Evolutionary conservation across 2,888 invertebrate genomes (phyloP).

Genomic region (Caenorhabditis uteleia): DNA sequence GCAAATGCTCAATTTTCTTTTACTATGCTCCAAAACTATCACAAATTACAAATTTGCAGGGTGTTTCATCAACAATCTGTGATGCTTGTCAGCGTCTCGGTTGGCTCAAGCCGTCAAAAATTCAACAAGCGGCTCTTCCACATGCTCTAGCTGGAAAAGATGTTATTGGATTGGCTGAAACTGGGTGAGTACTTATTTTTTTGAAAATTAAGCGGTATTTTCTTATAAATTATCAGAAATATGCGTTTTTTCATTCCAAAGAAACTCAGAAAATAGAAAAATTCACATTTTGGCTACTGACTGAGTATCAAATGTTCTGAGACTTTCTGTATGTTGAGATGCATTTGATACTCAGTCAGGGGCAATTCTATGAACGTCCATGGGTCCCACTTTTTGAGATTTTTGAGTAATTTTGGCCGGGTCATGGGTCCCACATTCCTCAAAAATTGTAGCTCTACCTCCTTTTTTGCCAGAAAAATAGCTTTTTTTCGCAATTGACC

Average conservation of each 20-base stretch:
- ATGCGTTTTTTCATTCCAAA: background rate
- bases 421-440: too few relatives aligned
- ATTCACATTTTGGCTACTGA: too few relatives aligned
- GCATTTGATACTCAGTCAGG: too few relatives aligned
- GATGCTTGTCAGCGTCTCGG: slow-evolving; percentile 89
- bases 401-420: too few relatives aligned
- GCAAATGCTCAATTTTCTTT: too few relatives aligned
- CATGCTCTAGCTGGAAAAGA: slow-evolving; percentile 86
- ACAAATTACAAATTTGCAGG: slow-evolving; percentile 73
- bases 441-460: too few relatives aligned
- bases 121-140: slow-evolving; percentile 92
- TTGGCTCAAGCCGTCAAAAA: slow-evolving; percentile 93
- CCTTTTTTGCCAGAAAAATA: too few relatives aligned
- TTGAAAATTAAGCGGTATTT: background rate
- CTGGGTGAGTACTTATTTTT: slow-evolving; percentile 74
- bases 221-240: background rate
- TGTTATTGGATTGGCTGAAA: slow-evolving; percentile 81
- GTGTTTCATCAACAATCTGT: slow-evolving; percentile 86
- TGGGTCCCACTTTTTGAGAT: too few relatives aligned
- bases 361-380: too few relatives aligned
- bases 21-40: background rate
- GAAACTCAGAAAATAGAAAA: too few relatives aligned
- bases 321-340: background rate
- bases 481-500: background rate
- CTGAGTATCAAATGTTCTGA: too few relatives aligned